Percentiles rank a stretch among this genome's conserved stretches.
Evolutionary conservation across 37 sponge, comb jelly and placozoan species (phyloP).

Genomic region (Mnemiopsis leidyi): DNA sequence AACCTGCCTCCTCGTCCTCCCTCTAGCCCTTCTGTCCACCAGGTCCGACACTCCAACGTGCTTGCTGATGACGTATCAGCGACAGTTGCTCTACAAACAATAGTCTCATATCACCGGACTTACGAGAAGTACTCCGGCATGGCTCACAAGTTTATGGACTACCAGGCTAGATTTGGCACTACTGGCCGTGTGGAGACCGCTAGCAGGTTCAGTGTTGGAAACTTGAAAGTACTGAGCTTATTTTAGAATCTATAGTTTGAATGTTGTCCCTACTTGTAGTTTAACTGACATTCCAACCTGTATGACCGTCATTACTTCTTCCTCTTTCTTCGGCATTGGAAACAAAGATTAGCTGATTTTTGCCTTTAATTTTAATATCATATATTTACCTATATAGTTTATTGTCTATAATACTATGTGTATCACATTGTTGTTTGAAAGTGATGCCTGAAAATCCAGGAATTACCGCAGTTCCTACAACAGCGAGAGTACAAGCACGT

Average conservation of each 20-base stretch:
- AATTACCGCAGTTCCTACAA: background rate
- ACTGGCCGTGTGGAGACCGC: background rate
- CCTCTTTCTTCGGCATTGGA: too few species aligned
- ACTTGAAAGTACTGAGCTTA: too few species aligned
- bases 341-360: too few species aligned
- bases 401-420: too few species aligned
- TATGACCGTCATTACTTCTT: too few species aligned
- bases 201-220: background rate
- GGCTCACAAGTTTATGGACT: slow-evolving; percentile 65
- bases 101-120: background rate
- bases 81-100: slow-evolving; percentile 4
- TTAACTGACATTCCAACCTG: too few species aligned
- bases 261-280: too few species aligned
- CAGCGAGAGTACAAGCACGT: slow-evolving; percentile 43
- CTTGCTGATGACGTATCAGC: slow-evolving; percentile 35
- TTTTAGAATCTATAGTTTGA: too few species aligned
- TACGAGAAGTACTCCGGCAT: slow-evolving; percentile 64
- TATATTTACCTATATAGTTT: too few species aligned
- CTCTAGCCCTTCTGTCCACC: background rate
- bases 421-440: too few species aligned
- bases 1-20: background rate
- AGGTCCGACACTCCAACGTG: slow-evolving; percentile 44
- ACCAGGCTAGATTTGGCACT: slow-evolving; percentile 22
- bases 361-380: too few species aligned
- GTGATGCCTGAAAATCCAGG: background rate